Conservation (phyloP, 2,797 vertebrate genomes). For the Anguilla anguilla region DNA sequence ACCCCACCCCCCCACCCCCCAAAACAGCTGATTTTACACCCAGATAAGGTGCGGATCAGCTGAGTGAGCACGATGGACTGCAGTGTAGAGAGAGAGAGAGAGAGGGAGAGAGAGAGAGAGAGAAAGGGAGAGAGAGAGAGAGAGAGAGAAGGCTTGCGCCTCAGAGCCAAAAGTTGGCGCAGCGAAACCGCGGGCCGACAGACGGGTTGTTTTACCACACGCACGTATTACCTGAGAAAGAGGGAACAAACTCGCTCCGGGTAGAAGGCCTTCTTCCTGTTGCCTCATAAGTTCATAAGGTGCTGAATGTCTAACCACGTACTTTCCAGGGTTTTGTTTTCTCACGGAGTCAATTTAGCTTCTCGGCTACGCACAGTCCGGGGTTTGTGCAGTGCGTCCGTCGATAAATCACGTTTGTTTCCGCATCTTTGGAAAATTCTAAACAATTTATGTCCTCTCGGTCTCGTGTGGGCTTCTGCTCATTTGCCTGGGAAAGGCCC, state of each 20-base stretch:
- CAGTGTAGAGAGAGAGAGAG: conserved; percentile 5
- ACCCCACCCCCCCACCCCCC: conserved; percentile 52
- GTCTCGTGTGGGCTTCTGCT: background rate
- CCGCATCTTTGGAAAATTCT: background rate
- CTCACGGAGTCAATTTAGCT: background rate
- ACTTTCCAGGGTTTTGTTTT: background rate
- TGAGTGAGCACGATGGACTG: conserved; percentile 41
- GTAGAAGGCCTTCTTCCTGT: background rate
- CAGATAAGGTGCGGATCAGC: conserved; percentile 54
- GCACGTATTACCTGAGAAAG: background rate
- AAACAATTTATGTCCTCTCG: background rate
- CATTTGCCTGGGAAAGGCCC: background rate
- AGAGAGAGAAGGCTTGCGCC: conserved; percentile 21
- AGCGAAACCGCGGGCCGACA: conserved; percentile 49
- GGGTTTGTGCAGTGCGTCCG: background rate
- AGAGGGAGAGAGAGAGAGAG: too few species aligned
- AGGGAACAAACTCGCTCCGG: background rate
- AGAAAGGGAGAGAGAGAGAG: too few species aligned
- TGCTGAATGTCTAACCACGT: background rate
- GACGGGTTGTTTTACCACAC: background rate
- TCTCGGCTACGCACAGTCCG: background rate
- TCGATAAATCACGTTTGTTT: background rate
- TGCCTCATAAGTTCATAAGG: background rate
- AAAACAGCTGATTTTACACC: conserved; percentile 68
- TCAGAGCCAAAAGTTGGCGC: conserved; percentile 34